Base-by-base conservation (phyloP, 2,113 vertebrate genomes). In the Ciconia maguari region DNA sequence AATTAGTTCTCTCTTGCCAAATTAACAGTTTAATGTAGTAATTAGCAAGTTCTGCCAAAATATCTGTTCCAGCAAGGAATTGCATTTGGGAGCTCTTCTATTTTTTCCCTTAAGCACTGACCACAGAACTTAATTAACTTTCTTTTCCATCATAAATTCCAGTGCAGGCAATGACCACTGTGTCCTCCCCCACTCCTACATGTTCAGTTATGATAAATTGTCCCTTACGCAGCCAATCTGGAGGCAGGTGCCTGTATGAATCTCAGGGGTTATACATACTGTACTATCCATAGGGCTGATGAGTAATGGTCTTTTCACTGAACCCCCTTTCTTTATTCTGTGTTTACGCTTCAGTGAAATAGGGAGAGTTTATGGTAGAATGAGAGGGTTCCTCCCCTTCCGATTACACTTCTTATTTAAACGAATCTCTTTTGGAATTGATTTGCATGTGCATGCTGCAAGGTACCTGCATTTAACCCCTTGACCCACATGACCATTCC, bases 41-140 rank as follows among this genome's bases (percentile, higher is more conserved):
- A 98, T 98, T 98, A 97, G 94, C 76, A 94, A 96, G 75, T 97
- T 97, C 93, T 96, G 96, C 95, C 91, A 95, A 96, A 96, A 80
- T 97, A 95, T 83, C 93, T 90, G 80, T 93, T 94, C 83, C 95
- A 97, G 94, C 96, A 96, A 97, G 93, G 92, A 80, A 65, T 46
- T 97, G 58, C 83, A 29, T 97, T 97, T 96, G 95, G 90, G 97
- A 94, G 46, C 83, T 94, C 74, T 91, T 93, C 87, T 96, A 42
- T 97, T 97, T 95, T 97, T 97, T 96, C 89, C 96, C 96, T 93
- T 96, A 97, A 97, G 97, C 96, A 93, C 80, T 95, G 96, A 98
- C 93, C 96, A 90, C 90, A 92, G 95, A 96, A 97, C 97, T 98
- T 98, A 98, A 98, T 98, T 98, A 98, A 97, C 97, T 98, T 98